Evolutionary conservation across 2,797 vertebrate genomes (phyloP).

Genomic region (Xenops minutus): DNA sequence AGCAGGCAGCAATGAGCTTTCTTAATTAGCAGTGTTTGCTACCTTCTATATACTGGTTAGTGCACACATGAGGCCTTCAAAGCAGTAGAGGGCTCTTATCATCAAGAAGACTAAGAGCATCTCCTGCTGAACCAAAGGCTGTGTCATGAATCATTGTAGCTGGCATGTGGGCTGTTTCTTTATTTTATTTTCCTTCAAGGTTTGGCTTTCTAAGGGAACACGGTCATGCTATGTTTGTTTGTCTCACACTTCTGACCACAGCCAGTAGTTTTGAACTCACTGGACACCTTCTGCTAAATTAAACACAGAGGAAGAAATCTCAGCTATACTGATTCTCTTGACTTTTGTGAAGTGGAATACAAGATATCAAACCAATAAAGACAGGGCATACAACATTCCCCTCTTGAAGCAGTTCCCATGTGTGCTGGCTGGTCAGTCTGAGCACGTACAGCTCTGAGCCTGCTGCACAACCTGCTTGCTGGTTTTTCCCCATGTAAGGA

Average conservation of each 20-base stretch:
- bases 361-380: not conserved
- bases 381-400: not conserved
- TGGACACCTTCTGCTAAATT: not conserved
- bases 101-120: not conserved
- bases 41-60: not conserved
- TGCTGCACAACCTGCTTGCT: not conserved
- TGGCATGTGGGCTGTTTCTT: not conserved
- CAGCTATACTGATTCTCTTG: not conserved
- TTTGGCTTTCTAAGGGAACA: not conserved
- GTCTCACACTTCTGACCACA: not conserved
- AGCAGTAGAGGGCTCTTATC: not conserved
- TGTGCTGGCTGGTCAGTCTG: not conserved
- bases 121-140: not conserved
- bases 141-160: not conserved
- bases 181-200: not conserved
- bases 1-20: not conserved
- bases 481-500: not conserved
- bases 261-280: not conserved
- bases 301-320: not conserved
- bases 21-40: not conserved
- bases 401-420: not conserved
- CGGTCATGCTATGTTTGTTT: not conserved
- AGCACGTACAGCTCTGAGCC: not conserved
- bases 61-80: not conserved
- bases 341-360: not conserved